Evolutionary conservation across 2,888 invertebrate genomes (phyloP).

Genomic region (Argyra leucocephala): DNA sequence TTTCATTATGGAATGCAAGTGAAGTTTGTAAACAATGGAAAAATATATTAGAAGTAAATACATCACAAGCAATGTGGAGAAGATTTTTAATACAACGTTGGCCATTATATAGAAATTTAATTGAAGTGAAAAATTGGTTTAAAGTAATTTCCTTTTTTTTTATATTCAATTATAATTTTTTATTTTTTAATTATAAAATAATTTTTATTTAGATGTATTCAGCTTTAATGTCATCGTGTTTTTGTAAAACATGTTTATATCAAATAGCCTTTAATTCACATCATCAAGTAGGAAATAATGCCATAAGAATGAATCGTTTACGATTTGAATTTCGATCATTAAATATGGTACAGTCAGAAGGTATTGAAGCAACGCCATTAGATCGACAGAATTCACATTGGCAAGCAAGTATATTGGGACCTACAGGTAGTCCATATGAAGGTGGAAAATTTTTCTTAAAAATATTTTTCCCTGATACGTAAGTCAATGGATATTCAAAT

Average conservation of each 20-base stretch:
- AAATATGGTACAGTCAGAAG: conserved; percentile 41
- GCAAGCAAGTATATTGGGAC: conserved; percentile 89
- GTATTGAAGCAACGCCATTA: conserved; percentile 42
- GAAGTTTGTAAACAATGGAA: conserved; percentile 81
- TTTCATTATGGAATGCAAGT: conserved; percentile 80
- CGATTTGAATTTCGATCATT: conserved; percentile 57
- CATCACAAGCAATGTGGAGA: conserved; percentile 71
- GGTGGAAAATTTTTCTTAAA: conserved; percentile 87
- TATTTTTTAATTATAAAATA: conserved; percentile 19
- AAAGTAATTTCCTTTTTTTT: too few relatives aligned
- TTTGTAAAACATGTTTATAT: conserved; percentile 77
- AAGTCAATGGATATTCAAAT: conserved; percentile 31
- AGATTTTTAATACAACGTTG: conserved; percentile 66
- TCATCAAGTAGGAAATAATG: conserved; percentile 61
- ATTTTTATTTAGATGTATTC: conserved; percentile 51
- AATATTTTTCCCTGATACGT: conserved; percentile 77
- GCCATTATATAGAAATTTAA: conserved; percentile 75
- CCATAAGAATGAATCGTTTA: conserved; percentile 72
- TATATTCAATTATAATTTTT: conserved; percentile 13
- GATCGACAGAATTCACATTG: conserved; percentile 56
- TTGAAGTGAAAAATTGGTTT: conserved; percentile 67
- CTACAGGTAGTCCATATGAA: conserved; percentile 86
- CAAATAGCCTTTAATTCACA: conserved; percentile 69
- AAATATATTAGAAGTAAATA: conserved; percentile 66
- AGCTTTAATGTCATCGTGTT: conserved; percentile 63